Percentiles rank a stretch among this genome's conserved stretches.
phyloP scores from a whole-genome alignment of 2,113 vertebrate species.

The Coryphaenoides rupestris region DNA sequence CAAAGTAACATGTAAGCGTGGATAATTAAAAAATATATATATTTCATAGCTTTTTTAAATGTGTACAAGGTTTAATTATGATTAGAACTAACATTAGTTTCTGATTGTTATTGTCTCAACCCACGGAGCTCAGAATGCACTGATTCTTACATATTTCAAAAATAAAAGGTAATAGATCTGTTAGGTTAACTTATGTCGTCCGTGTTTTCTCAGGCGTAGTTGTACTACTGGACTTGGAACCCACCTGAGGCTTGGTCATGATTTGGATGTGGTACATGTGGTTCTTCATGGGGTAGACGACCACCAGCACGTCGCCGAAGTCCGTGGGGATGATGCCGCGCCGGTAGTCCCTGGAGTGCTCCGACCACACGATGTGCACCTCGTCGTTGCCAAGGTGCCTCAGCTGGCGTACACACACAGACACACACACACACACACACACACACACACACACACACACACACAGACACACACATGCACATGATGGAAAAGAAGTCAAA shows the following conservation, averaged over 20 bases:
- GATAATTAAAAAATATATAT: too few relatives aligned
- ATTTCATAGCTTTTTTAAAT: too few relatives aligned
- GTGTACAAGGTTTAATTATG: too few relatives aligned
- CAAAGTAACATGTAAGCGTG: too few relatives aligned
- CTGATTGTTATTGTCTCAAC: too few relatives aligned
- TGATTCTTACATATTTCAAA: too few relatives aligned
- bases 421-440: constrained; percentile 42
- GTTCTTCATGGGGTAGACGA: constrained; percentile 98
- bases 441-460: constrained; percentile 55
- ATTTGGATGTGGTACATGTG: constrained; percentile 96
- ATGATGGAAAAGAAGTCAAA: neutral
- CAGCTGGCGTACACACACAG: constrained; percentile 83
- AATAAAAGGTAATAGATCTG: too few relatives aligned
- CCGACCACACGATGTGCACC: constrained; percentile 98
- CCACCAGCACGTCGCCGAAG: constrained; percentile 95
- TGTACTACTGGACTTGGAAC: neutral
- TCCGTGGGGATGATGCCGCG: constrained; percentile 96
- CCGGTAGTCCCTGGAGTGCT: constrained; percentile 95
- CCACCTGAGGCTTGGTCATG: constrained; percentile 94
- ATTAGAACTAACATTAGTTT: too few relatives aligned
- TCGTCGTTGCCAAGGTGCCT: constrained; percentile 99
- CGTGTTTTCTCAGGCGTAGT: too few relatives aligned
- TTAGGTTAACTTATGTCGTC: too few relatives aligned
- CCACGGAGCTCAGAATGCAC: too few relatives aligned
- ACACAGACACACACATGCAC: neutral